Evolutionary conservation across 1,140 invertebrate species (phyloP).

Genomic region (Cydia amplana): DNA sequence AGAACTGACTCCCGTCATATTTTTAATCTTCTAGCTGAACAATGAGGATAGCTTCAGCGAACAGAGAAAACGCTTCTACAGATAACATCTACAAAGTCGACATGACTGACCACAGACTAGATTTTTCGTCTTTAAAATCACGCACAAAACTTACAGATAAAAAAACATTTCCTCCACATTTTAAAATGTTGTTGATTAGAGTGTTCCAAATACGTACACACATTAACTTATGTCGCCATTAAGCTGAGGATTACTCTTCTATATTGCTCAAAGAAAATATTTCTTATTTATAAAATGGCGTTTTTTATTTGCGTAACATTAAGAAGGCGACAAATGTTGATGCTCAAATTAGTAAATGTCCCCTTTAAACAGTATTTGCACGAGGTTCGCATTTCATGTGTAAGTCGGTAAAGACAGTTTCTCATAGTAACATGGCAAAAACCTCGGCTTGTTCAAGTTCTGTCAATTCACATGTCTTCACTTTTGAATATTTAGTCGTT

Average conservation of each 20-base stretch:
- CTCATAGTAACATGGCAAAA: neutral
- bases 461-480: too few relatives aligned
- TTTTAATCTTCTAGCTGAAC: conserved; percentile 45
- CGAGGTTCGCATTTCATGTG: neutral
- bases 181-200: neutral
- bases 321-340: conserved; percentile 24
- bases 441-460: too few relatives aligned
- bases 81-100: neutral
- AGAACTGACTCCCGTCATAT: conserved; percentile 44
- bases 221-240: conserved; percentile 25
- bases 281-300: conserved; percentile 19
- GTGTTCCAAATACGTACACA: neutral
- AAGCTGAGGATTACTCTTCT: conserved; percentile 30
- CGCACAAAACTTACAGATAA: neutral
- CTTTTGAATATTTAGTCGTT: too few relatives aligned
- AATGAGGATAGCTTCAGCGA: conserved; percentile 32
- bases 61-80: conserved; percentile 26
- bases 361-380: neutral
- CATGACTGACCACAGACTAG: conserved; percentile 13
- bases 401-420: neutral
- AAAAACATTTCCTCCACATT: neutral
- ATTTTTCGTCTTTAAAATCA: neutral
- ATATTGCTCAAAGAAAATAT: conserved; percentile 23
- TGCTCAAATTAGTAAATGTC: conserved; percentile 11
- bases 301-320: conserved; percentile 16